Evolutionary conservation across 2,113 vertebrate genomes (phyloP), one percentile per base, ranked within the genome.

Genomic region (Prunella fulvescens): DNA sequence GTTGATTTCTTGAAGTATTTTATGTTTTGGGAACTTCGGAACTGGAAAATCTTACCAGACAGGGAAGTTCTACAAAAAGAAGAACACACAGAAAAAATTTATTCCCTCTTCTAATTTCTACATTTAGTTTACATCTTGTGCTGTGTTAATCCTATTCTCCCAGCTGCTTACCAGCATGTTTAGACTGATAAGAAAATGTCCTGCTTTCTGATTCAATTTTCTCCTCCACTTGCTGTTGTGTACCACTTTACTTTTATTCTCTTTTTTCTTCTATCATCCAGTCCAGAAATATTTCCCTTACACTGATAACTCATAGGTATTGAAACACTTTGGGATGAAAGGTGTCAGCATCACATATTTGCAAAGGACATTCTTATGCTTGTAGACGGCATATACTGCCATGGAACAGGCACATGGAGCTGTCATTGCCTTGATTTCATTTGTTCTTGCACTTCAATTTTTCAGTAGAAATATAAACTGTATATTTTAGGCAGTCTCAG

Each of bases 121-220:
- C 40, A 28, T 9, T 58, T 19, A 18, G 7, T 51, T 76, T 56
- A 44, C 18, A 37, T 61, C 7, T 86, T 82, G 31, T 0, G 0
- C 14, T 70, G 8, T 69, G 19, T 65, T 77, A 76, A 44, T 51
- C 18, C 48, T 51, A 6, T 71, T 81, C 37, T 93, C 17, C 25
- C 69, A 72, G 57, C 12, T 82, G 37, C 18, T 69, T 57, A 31
- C 58, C 40, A 57, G 39, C 29, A 48, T 64, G 37, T 51, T 57
- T 35, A 81, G 23, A 20, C 72, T 66, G 33, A 81, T 39, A 54
- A 81, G 81, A 72, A 62, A 61, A 53, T 33, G 40, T 72, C 26
- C 29, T 71, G 58, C 25, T 60, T 62, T 66, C 53, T 91, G 61
- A 62, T 19, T 61, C 29, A 42, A 2, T 80, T 86, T 84, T 86